Evolutionary conservation across 2,797 vertebrate genomes (phyloP).

Genomic region (Galaxias olidus): DNA sequence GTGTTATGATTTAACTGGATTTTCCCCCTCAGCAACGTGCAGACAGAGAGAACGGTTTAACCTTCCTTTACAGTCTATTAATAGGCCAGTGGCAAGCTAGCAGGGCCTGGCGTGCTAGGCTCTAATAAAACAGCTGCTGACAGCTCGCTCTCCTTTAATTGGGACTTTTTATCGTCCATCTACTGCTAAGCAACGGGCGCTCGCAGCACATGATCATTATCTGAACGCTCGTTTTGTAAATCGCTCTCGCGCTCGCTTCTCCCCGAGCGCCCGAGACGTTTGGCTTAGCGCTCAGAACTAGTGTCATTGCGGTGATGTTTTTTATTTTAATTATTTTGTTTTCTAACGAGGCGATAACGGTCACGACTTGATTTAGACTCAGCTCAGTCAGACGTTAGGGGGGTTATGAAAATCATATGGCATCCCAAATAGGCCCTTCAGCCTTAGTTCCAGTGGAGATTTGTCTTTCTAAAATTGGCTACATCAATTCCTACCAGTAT

Average conservation of each 20-base stretch:
- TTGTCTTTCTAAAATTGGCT: no score
- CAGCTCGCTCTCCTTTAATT: conserved; percentile 43
- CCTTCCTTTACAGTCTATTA: conserved; percentile 28
- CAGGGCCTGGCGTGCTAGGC: conserved; percentile 11
- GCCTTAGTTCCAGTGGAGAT: no score
- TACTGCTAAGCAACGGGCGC: conserved; percentile 26
- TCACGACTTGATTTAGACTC: no score
- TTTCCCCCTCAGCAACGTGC: not conserved
- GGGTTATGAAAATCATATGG: no score
- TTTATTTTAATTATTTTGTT: no score
- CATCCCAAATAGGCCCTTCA: no score
- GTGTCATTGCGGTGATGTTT: no score
- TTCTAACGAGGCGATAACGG: no score
- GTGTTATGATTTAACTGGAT: conserved; percentile 11
- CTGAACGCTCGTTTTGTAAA: conserved; percentile 31
- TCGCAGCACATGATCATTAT: conserved; percentile 48
- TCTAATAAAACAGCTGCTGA: conserved; percentile 34
- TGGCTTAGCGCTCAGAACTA: no score
- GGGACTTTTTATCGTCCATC: conserved; percentile 47
- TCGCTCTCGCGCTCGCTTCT: conserved; percentile 12
- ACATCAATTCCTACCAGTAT: no score
- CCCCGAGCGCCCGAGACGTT: not conserved
- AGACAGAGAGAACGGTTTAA: not conserved
- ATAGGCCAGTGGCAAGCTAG: conserved; percentile 24
- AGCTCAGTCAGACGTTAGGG: no score